Percentiles rank a stretch among this genome's conserved stretches.
Conservation (phyloP, 2,888 invertebrate genomes). For the Lycaena phlaeas region DNA sequence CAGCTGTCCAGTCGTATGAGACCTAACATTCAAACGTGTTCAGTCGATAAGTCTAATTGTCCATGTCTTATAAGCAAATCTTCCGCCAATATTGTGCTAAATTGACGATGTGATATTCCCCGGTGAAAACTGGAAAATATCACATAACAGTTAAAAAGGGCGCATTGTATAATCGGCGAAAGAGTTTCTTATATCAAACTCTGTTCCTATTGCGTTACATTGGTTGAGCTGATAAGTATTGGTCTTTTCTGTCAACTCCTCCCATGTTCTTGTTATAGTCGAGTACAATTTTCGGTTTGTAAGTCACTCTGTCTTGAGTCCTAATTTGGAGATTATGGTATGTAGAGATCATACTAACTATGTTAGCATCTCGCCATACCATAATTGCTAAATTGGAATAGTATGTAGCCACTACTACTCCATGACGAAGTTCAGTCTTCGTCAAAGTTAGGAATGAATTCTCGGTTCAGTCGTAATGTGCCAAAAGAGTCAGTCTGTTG, state of each 20-base stretch:
- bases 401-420: too few species aligned
- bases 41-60: constrained; percentile 10
- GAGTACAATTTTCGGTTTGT: constrained; percentile 15
- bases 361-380: too few species aligned
- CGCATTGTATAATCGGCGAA: constrained; percentile 11
- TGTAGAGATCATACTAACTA: too few species aligned
- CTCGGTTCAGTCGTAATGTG: too few species aligned
- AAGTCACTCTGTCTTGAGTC: neutral
- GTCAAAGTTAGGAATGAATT: too few species aligned
- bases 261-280: constrained; percentile 25
- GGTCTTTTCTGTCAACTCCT: constrained; percentile 26
- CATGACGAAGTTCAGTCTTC: too few species aligned
- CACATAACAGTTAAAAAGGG: constrained; percentile 13
- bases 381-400: too few species aligned
- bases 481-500: neutral
- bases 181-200: constrained; percentile 22
- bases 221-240: constrained; percentile 22
- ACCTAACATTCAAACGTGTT: neutral
- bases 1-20: too few species aligned
- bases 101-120: constrained; percentile 14
- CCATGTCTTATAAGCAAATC: constrained; percentile 12
- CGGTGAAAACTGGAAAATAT: constrained; percentile 9
- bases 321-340: too few species aligned
- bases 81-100: constrained; percentile 15
- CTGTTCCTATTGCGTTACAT: constrained; percentile 18